phyloP scores from a whole-genome alignment of 2,888 invertebrate genomes.

The Peribatodes rhomboidaria region DNA sequence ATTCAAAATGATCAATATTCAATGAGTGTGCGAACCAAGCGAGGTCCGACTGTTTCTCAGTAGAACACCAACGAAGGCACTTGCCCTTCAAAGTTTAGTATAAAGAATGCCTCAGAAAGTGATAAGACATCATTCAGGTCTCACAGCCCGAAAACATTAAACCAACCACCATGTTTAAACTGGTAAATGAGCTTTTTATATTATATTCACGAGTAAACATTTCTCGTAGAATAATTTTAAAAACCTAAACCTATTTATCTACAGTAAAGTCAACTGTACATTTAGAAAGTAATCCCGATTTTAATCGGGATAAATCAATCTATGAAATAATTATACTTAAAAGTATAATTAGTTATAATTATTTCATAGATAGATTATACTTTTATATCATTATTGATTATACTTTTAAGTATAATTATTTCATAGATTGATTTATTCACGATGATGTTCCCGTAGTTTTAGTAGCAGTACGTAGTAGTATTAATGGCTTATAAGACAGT shows the following conservation, averaged over 20 bases:
- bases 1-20: conserved; percentile 39
- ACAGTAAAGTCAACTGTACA: too few species aligned
- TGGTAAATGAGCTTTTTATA: conserved; percentile 55
- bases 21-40: conserved; percentile 12
- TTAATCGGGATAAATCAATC: too few species aligned
- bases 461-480: too few species aligned
- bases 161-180: conserved; percentile 61
- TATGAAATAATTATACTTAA: too few species aligned
- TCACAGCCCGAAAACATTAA: conserved; percentile 43
- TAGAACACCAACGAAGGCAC: conserved; percentile 20
- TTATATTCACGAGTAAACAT: background rate
- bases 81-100: conserved; percentile 43
- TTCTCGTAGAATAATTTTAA: background rate
- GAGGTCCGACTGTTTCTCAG: conserved; percentile 12
- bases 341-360: too few species aligned
- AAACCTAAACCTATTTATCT: background rate
- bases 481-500: too few species aligned
- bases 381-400: too few species aligned
- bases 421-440: too few species aligned
- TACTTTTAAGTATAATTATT: too few species aligned
- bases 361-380: too few species aligned
- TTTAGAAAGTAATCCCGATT: too few species aligned
- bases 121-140: conserved; percentile 50
- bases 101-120: conserved; percentile 37
- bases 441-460: too few species aligned